phyloP scores from a whole-genome alignment of 30 jellyfish, hydroid and myxozoan species.

The Mastigias papua region DNA sequence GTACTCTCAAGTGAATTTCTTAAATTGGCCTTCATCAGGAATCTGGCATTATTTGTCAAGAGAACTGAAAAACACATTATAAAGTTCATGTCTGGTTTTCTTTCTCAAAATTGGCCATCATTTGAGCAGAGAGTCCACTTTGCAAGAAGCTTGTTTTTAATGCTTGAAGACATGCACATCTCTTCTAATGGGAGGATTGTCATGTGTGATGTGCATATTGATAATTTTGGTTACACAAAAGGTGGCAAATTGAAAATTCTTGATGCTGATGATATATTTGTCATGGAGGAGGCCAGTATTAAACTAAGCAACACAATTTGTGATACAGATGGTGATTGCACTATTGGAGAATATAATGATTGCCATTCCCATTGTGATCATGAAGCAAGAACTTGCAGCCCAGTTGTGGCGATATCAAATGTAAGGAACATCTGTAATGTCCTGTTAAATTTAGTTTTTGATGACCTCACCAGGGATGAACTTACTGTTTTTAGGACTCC shows the following conservation, averaged over 20 bases:
- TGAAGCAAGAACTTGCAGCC: neutral
- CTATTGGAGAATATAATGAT: conserved; percentile 40
- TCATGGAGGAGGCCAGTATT: neutral
- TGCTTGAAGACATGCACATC: conserved; percentile 11
- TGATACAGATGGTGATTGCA: conserved; percentile 13
- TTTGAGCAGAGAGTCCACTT: conserved; percentile 30
- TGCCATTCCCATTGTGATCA: conserved; percentile 12
- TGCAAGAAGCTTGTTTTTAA: conserved; percentile 10
- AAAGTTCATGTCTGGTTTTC: neutral
- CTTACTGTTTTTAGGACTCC: neutral
- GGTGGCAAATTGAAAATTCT: conserved; percentile 4
- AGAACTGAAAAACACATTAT: neutral
- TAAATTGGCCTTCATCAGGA: neutral
- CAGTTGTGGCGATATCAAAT: conserved; percentile 6
- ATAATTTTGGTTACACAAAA: conserved; percentile 23
- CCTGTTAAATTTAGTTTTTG: neutral
- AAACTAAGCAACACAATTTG: conserved; percentile 5
- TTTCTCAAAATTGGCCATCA: conserved; percentile 1
- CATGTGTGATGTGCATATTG: conserved; percentile 51
- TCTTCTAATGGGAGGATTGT: neutral
- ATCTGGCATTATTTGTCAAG: neutral
- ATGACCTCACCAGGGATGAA: conserved; percentile 9
- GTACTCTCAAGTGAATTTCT: neutral
- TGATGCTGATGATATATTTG: conserved; percentile 53
- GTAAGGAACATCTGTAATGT: conserved; percentile 15